phyloP scores from a whole-genome alignment of 2,888 invertebrate species.

The Ennomos quercinarius region DNA sequence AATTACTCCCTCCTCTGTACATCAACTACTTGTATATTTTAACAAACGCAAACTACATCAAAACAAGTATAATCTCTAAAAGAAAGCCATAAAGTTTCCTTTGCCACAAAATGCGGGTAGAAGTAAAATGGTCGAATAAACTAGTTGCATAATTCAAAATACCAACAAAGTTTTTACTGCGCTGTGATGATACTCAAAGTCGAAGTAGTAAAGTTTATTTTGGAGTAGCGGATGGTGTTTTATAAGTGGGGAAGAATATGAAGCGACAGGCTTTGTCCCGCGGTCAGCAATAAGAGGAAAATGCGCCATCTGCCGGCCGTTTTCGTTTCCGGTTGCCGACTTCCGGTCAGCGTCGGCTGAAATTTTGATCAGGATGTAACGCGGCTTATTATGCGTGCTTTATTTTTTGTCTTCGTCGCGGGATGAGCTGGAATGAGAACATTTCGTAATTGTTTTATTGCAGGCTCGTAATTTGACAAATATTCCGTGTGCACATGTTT shows the following conservation, averaged over 20 bases:
- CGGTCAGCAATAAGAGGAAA: slow-evolving; percentile 81
- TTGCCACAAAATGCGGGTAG: slow-evolving; percentile 39
- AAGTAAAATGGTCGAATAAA: slow-evolving; percentile 62
- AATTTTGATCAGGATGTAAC: slow-evolving; percentile 76
- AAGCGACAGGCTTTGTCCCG: slow-evolving; percentile 72
- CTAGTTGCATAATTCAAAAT: slow-evolving; percentile 75
- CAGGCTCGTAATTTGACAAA: slow-evolving; percentile 11
- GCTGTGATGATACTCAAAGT: slow-evolving; percentile 31
- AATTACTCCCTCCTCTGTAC: slow-evolving; percentile 53
- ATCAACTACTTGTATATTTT: slow-evolving; percentile 65
- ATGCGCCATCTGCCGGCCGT: slow-evolving; percentile 75
- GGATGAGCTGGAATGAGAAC: slow-evolving; percentile 29
- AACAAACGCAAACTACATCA: slow-evolving; percentile 39
- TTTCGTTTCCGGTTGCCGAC: slow-evolving; percentile 64
- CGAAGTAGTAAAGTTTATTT: slow-evolving; percentile 41
- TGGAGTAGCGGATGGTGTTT: slow-evolving; percentile 18
- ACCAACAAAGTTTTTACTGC: slow-evolving; percentile 46
- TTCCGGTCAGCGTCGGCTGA: slow-evolving; percentile 67
- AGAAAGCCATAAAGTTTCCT: slow-evolving; percentile 49
- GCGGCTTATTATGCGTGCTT: slow-evolving; percentile 65
- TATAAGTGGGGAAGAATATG: slow-evolving; percentile 48
- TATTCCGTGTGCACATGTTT: slow-evolving; percentile 5
- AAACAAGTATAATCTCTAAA: slow-evolving; percentile 39
- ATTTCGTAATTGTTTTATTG: slow-evolving; percentile 23
- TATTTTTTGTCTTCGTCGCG: slow-evolving; percentile 36